These are phyloP conservation scores for Euclidia mi DNA, from an alignment of 2,888 invertebrate genomes.

Conservation along the genomic window DNA sequence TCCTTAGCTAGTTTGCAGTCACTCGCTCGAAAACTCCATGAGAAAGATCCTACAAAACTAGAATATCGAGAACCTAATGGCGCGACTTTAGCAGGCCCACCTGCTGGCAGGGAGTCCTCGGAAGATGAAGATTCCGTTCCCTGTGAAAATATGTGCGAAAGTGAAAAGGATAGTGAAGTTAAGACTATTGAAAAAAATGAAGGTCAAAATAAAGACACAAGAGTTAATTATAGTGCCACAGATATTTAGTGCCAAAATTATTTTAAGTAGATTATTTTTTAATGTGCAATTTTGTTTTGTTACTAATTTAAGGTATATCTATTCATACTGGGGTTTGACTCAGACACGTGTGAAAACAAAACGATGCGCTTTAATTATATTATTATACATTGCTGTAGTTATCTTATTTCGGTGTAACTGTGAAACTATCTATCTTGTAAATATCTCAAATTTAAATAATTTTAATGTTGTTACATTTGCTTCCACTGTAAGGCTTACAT, in stretches of 20 bases:
- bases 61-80: constrained; percentile 90
- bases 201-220: constrained; percentile 80
- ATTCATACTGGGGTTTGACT: constrained; percentile 81
- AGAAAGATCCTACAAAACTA: constrained; percentile 94
- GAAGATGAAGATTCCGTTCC: constrained; percentile 87
- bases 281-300: constrained; percentile 89
- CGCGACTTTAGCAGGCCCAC: constrained; percentile 66
- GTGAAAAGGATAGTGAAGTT: constrained; percentile 86
- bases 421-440: constrained; percentile 78
- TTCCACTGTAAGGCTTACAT: constrained; percentile 84
- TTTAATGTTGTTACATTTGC: constrained; percentile 86
- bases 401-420: constrained; percentile 77
- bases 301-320: constrained; percentile 84
- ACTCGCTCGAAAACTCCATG: constrained; percentile 94
- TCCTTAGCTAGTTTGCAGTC: constrained; percentile 96
- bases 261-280: constrained; percentile 87
- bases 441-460: constrained; percentile 80
- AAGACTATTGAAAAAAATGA: constrained; percentile 83
- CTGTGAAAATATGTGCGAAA: constrained; percentile 77
- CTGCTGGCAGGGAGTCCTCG: constrained; percentile 86
- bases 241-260: constrained; percentile 92
- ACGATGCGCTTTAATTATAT: constrained; percentile 87
- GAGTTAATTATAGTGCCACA: constrained; percentile 90
- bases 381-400: constrained; percentile 57
- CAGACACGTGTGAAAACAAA: constrained; percentile 83